Base-by-base conservation (phyloP, 1,140 invertebrate genomes). In the Drosophila pandora region DNA sequence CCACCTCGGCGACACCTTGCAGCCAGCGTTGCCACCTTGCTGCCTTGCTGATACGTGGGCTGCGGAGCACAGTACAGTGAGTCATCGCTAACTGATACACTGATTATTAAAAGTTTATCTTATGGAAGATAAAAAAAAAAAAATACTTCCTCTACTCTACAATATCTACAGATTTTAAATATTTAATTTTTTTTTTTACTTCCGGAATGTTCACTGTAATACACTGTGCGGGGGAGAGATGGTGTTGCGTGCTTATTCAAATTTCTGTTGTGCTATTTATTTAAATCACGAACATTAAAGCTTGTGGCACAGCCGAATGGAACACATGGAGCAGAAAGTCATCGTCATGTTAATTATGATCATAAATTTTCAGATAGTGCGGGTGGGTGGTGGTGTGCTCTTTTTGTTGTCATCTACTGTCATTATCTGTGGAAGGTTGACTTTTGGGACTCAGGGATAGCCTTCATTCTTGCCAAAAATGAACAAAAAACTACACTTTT, bases 271-370 rank as follows among this genome's bases (percentile, higher is more conserved):
- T 39, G 60, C 37, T 55, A 53, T 76, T 67, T 76, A 76, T 76
- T 76, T 76, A 76, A 76, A 76, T 76, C 72, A 68, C 56, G 74
- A 68, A 43, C 67, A 70, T 70, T 70, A 69, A 70, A 70, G 39
- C 65, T 47, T 57, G 67, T 48, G n/a, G n/a, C n/a, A n/a, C n/a
- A n/a, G n/a, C n/a, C n/a, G n/a, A n/a, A n/a, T n/a, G 63, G 63
- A 69, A 57, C 72, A 76, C 72, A 76, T 76, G 62, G 48, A 71
- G 22, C 71, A 50, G 71, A 76, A 67, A 67, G 72, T 68, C 71
- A 67, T 76, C 71, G 63, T 75, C 54, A 76, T 60, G 72, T 76
- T 76, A 76, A 76, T 76, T 61, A 72, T 73, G 63, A 73, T 73
- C 67, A 68, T 76, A 68, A 76, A 76, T 76, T 68, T 68, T 23